Conservation (phyloP, 2,888 invertebrate species). For the Mechanitis messenoides region DNA sequence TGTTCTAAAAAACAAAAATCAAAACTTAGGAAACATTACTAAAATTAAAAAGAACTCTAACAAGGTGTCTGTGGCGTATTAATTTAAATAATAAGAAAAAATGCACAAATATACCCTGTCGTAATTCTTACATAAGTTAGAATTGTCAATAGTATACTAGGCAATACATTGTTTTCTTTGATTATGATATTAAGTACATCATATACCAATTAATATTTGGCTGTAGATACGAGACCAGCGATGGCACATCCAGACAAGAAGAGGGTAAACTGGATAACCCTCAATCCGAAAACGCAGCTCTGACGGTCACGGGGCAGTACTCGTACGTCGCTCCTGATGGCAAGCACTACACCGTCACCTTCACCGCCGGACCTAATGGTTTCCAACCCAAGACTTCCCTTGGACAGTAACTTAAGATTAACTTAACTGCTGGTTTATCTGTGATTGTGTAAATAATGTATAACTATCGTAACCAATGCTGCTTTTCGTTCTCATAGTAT, state of each 20-base stretch:
- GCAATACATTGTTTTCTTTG: too few relatives aligned
- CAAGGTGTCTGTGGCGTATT: too few relatives aligned
- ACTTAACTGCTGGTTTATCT: constrained; percentile 12
- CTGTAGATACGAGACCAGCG: constrained; percentile 80
- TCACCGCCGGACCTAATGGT: constrained; percentile 79
- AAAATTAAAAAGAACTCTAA: too few relatives aligned
- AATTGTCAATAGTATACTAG: too few relatives aligned
- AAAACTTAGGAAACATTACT: too few relatives aligned
- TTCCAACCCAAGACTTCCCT: constrained; percentile 76
- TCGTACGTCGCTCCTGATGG: constrained; percentile 81
- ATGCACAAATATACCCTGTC: too few relatives aligned
- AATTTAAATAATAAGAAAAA: too few relatives aligned
- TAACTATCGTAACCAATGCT: constrained; percentile 6
- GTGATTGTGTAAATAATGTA: constrained; percentile 21
- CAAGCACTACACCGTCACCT: constrained; percentile 79
- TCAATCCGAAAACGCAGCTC: constrained; percentile 78
- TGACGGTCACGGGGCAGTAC: constrained; percentile 79
- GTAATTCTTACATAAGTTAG: too few relatives aligned
- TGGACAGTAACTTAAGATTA: constrained; percentile 45
- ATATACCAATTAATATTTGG: constrained; percentile 7
- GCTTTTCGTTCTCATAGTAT: constrained; percentile 21
- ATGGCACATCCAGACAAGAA: constrained; percentile 80
- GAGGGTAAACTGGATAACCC: constrained; percentile 80
- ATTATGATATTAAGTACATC: neutral
- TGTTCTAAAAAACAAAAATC: too few relatives aligned